These are phyloP conservation scores for Mesembrinibis cayennensis DNA, from an alignment of 2,113 vertebrate species.

Conservation along the genomic window DNA sequence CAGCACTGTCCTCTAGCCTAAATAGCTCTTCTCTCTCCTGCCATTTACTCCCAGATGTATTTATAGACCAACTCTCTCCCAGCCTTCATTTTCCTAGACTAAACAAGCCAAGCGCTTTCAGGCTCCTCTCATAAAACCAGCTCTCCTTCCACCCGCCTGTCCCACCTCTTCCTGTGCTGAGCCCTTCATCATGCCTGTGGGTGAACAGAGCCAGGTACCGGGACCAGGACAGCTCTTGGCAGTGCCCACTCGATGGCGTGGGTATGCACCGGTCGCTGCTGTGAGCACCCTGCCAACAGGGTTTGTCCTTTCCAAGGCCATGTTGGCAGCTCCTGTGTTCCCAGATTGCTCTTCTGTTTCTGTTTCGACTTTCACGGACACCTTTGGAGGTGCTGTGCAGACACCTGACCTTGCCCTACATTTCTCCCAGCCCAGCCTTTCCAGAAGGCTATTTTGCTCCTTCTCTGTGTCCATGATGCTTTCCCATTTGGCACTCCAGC, in stretches of 20 bases:
- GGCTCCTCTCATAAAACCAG: not conserved
- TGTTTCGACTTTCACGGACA: not conserved
- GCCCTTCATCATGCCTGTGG: accelerated
- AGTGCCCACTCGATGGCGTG: accelerated
- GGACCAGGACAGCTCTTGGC: not conserved
- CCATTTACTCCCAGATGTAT: constrained; percentile 56
- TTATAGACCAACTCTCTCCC: constrained; percentile 41
- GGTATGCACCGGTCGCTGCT: accelerated
- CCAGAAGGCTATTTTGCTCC: not conserved
- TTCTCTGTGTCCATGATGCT: not conserved
- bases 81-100: constrained; percentile 53
- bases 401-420: not conserved
- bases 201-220: not conserved
- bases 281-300: not conserved
- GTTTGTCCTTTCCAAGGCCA: not conserved
- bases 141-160: not conserved
- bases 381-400: not conserved
- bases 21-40: constrained; percentile 50
- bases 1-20: constrained; percentile 43
- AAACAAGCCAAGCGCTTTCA: constrained; percentile 44
- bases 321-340: accelerated
- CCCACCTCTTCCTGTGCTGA: not conserved
- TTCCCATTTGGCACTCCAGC: not conserved
- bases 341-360: not conserved
- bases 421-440: not conserved